Percentiles rank a stretch among this genome's conserved stretches.
These are phyloP conservation scores for Ethmia dodecea DNA, from an alignment of 2,888 invertebrate species.

Conservation along the genomic window DNA sequence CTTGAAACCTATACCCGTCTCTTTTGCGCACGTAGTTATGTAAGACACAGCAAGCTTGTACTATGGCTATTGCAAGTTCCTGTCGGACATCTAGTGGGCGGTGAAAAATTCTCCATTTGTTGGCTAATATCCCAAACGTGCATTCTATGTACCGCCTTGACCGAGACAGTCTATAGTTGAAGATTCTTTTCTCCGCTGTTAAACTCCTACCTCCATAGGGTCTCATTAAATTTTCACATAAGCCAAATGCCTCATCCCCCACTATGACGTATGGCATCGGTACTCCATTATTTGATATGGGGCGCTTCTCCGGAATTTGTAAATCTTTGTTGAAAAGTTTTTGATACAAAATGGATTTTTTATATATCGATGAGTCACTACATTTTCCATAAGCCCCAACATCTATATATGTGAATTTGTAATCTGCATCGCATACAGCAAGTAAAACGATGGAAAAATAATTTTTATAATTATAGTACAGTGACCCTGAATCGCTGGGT, in stretches of 20 bases:
- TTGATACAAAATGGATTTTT: slow-evolving; percentile 1
- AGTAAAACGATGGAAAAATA: slow-evolving; percentile 22
- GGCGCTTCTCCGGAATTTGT: background rate
- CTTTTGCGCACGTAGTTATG: too few species aligned
- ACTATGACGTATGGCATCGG: slow-evolving; percentile 14
- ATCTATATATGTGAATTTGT: slow-evolving; percentile 22
- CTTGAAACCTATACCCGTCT: too few species aligned
- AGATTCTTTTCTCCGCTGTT: slow-evolving; percentile 11
- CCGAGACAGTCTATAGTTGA: slow-evolving; percentile 16
- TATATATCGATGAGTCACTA: background rate
- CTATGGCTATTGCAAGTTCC: background rate
- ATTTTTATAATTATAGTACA: slow-evolving; percentile 26
- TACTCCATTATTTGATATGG: background rate
- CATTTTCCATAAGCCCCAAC: slow-evolving; percentile 17
- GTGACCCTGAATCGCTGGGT: slow-evolving; percentile 17
- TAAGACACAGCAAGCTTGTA: background rate
- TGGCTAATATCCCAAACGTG: background rate
- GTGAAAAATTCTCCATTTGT: background rate
- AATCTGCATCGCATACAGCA: slow-evolving; percentile 26
- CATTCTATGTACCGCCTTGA: slow-evolving; percentile 17
- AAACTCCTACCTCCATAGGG: slow-evolving; percentile 9
- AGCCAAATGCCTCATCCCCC: slow-evolving; percentile 18
- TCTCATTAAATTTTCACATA: slow-evolving; percentile 19
- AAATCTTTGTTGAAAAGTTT: slow-evolving; percentile 2
- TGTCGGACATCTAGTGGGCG: background rate